These are phyloP conservation scores for Machimus atricapillus DNA, from an alignment of 2,888 invertebrate species.

Conservation along the genomic window DNA sequence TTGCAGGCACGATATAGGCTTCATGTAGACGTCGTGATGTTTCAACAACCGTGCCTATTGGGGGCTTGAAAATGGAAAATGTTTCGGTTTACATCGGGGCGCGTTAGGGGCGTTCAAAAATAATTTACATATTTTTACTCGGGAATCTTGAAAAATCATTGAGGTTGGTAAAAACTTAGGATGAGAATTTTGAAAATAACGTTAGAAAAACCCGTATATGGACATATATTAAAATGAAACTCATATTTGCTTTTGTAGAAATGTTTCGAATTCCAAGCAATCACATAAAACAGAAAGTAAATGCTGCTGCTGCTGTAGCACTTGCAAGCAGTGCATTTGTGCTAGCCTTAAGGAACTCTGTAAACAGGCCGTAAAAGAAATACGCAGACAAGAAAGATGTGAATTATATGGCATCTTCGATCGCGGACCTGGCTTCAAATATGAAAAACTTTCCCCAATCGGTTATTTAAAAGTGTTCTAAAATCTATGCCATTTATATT, in stretches of 20 bases:
- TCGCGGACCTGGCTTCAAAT: slow-evolving; percentile 54
- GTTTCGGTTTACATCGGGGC: too few relatives aligned
- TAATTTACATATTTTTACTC: too few relatives aligned
- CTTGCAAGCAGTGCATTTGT: slow-evolving; percentile 47
- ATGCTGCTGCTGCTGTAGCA: neutral
- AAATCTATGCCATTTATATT: neutral
- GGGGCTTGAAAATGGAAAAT: too few relatives aligned
- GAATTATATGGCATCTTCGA: slow-evolving; percentile 55
- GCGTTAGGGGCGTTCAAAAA: too few relatives aligned
- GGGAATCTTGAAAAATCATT: too few relatives aligned
- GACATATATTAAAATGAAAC: neutral
- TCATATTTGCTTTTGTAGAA: neutral
- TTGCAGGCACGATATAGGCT: too few relatives aligned
- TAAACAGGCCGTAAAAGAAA: slow-evolving; percentile 53
- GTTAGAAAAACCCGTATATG: too few relatives aligned
- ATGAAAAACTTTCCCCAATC: neutral
- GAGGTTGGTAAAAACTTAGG: too few relatives aligned
- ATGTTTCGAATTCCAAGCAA: neutral
- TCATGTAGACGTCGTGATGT: too few relatives aligned
- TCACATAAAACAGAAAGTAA: neutral
- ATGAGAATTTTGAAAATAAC: too few relatives aligned
- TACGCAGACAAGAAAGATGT: slow-evolving; percentile 46
- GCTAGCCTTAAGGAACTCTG: slow-evolving; percentile 54
- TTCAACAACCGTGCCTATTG: too few relatives aligned
- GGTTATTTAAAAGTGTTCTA: neutral